Evolutionary conservation across 2,113 vertebrate species (phyloP), one percentile per base, ranked within the genome.

Genomic region (Engystomops pustulosus): DNA sequence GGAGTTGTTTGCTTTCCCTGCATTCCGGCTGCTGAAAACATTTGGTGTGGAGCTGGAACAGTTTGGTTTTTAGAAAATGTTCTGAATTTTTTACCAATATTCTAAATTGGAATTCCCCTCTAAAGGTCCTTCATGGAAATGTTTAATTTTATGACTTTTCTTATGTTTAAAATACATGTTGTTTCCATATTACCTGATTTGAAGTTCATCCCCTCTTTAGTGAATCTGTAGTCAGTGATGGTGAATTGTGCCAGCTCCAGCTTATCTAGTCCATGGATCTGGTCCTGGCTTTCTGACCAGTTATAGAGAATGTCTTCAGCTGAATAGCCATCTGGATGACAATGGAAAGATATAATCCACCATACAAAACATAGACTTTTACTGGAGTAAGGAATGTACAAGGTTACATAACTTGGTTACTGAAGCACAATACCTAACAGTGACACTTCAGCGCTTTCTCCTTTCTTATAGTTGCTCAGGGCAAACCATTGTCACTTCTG

Each of bases 241-340:
- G 98, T 99, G 91, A 99, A 99, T 86, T 99, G 98, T 23, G 98
- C 97, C 65, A 99, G 93, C 87, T 99, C 96, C 85, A 99, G 92
- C 88, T 96, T 95, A 89, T 99, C 97, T 90, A 99, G 90, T 30
- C 97, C 97, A 0, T 99, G 98, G 88, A 99, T 98, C 87, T 96
- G 93, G 23, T 89, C 94, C 89, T 99, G 98, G 91, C 95, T 99
- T 82, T 98, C 97, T 0, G 97, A 99, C 98, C 98, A 99, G 89
- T 97, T 95, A 89, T 99, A 99, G 38, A 97, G 92, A 0, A 99
- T 97, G 86, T 99, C 98, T 86, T 99, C 98, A 2, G 98, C 97
- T 14, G 98, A 98, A 91, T 99, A 99, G 41, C 97, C 98, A 27
- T 99, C 98, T 99, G 89, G 34, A 49, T 15, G 51, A 77, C 11